A percentile compares a stretch with the other conserved stretches of the same genome.
phyloP scores from a whole-genome alignment of 2,797 vertebrate genomes.

The Sandelia bainsii region DNA sequence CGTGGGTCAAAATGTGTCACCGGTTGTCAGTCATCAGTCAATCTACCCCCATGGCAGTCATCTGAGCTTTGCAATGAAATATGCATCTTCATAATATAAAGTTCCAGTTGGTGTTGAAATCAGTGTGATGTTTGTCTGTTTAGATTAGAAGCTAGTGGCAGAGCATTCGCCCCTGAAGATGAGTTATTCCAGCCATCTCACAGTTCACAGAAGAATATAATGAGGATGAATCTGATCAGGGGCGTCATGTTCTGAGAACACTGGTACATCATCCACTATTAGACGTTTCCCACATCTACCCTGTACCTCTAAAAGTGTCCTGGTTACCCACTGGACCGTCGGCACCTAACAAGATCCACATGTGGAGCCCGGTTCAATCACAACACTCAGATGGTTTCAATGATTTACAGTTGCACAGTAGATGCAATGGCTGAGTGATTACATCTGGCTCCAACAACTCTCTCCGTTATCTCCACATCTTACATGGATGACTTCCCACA shows the following conservation, averaged over 20 bases:
- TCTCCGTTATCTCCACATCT: constrained; percentile 36
- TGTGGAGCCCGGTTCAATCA: constrained; percentile 15
- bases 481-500: constrained; percentile 39
- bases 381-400: constrained; percentile 52
- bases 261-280: neutral
- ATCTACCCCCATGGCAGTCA: constrained; percentile 1
- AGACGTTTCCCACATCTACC: constrained; percentile 23
- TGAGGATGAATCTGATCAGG: constrained; percentile 1
- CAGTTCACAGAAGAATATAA: constrained; percentile 53
- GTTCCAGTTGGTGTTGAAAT: constrained; percentile 37
- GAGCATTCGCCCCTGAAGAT: constrained; percentile 42
- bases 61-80: constrained; percentile 33
- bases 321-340: neutral
- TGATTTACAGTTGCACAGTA: constrained; percentile 50
- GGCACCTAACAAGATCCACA: constrained; percentile 39
- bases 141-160: constrained; percentile 36
- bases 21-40: too few species aligned
- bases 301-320: neutral
- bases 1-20: constrained; percentile 49
- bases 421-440: constrained; percentile 51
- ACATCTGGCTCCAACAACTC: constrained; percentile 52
- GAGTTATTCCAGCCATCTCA: constrained; percentile 54
- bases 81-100: constrained; percentile 41
- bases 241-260: constrained; percentile 21
- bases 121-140: constrained; percentile 28